Conservation (phyloP, 2,113 vertebrate genomes). For the Nothobranchius kuhntae region DNA sequence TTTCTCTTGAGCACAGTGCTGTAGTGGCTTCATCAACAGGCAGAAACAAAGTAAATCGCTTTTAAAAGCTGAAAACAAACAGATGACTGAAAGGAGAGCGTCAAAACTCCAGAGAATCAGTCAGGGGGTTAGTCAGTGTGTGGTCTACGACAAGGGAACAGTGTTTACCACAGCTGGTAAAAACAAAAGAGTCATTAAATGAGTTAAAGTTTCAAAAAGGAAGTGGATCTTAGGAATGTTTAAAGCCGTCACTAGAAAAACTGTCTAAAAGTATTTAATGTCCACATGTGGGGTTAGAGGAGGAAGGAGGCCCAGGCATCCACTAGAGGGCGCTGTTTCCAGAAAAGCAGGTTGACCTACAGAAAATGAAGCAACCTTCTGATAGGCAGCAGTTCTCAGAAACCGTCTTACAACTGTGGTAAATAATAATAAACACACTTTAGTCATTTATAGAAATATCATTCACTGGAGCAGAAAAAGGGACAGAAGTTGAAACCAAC, state of each 20-base stretch:
- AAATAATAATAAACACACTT: constrained; percentile 1
- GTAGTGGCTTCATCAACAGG: too few relatives aligned
- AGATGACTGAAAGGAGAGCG: too few relatives aligned
- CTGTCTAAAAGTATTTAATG: background rate
- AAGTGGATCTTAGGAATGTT: constrained; percentile 13
- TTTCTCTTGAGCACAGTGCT: too few relatives aligned
- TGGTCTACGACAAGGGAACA: too few relatives aligned
- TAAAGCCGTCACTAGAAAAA: background rate
- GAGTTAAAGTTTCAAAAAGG: background rate
- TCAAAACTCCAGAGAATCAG: background rate
- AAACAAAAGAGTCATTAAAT: too few relatives aligned
- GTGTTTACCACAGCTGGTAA: too few relatives aligned
- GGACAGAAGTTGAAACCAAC: too few relatives aligned
- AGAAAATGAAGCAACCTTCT: constrained; percentile 14
- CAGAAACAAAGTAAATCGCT: too few relatives aligned
- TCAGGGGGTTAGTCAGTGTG: too few relatives aligned
- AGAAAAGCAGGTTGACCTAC: constrained; percentile 8
- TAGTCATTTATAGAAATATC: background rate
- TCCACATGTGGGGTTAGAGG: background rate
- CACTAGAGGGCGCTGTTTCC: background rate
- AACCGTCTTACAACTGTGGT: background rate
- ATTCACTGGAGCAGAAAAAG: background rate
- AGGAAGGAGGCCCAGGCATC: background rate
- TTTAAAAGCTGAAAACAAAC: too few relatives aligned
- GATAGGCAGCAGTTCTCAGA: constrained; percentile 23